These are phyloP conservation scores for Ochropleura plecta DNA, from an alignment of 2,888 invertebrate species.

Conservation along the genomic window DNA sequence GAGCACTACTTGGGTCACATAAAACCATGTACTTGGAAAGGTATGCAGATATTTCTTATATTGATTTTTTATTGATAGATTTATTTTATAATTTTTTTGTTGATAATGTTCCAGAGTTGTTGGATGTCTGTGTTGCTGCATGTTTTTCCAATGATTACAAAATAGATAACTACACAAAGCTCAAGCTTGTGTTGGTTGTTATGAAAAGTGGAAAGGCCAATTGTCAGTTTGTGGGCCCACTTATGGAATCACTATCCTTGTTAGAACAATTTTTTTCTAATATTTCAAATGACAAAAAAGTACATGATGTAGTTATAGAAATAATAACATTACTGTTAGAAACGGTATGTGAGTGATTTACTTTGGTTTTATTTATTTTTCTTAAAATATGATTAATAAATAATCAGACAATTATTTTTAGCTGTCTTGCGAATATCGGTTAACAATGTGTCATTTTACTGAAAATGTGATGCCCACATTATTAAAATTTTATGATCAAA, in stretches of 20 bases:
- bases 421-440: constrained; percentile 88
- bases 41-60: constrained; percentile 73
- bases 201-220: constrained; percentile 83
- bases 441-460: constrained; percentile 88
- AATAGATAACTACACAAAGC: constrained; percentile 82
- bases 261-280: constrained; percentile 78
- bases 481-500: constrained; percentile 85
- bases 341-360: constrained; percentile 71
- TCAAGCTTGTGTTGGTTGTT: constrained; percentile 84
- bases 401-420: constrained; percentile 68
- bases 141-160: constrained; percentile 76
- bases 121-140: constrained; percentile 78
- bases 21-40: constrained; percentile 89
- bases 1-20: constrained; percentile 88
- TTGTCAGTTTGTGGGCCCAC: constrained; percentile 81
- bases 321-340: constrained; percentile 80
- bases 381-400: background rate
- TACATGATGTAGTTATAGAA: constrained; percentile 83
- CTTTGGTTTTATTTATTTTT: background rate
- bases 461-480: constrained; percentile 85
- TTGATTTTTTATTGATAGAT: background rate
- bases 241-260: constrained; percentile 78
- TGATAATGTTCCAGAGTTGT: constrained; percentile 75
- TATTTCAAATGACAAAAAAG: constrained; percentile 80
- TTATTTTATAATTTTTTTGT: background rate